Percentiles rank a stretch among this genome's conserved stretches.
Conservation (phyloP, 1,140 invertebrate genomes). For the Meloidogyne floridensis region DNA sequence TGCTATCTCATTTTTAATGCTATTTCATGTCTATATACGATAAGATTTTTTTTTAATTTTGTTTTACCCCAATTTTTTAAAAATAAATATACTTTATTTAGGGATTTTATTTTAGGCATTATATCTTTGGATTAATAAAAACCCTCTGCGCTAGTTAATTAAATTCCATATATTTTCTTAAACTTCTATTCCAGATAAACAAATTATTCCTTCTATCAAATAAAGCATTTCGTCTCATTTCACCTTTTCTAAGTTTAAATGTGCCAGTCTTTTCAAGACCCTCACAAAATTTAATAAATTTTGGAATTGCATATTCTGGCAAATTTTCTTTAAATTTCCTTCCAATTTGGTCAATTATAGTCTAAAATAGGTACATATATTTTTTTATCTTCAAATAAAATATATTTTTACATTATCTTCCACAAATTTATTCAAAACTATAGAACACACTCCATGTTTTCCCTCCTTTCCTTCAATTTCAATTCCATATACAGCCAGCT, state of each 20-base stretch:
- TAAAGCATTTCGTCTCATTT: constrained; percentile 45
- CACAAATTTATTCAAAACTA: constrained; percentile 66
- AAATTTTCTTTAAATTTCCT: constrained; percentile 30
- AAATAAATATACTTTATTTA: no score
- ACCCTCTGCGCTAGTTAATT: background rate
- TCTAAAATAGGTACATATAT: constrained; percentile 14
- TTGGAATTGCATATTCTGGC: constrained; percentile 42
- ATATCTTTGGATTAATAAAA: no score
- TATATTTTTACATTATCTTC: constrained; percentile 44
- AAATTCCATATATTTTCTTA: constrained; percentile 31
- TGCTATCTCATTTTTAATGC: no score
- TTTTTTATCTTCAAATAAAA: background rate
- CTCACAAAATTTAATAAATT: constrained; percentile 47
- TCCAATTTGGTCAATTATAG: constrained; percentile 34
- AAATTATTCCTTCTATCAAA: constrained; percentile 29
- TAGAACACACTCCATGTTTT: constrained; percentile 91
- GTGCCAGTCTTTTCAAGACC: constrained; percentile 47
- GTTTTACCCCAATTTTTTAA: no score
- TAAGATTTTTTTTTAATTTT: no score
- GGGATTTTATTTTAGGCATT: no score
- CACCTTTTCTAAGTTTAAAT: constrained; percentile 49
- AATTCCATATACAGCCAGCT: constrained; percentile 91
- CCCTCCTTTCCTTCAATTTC: constrained; percentile 79
- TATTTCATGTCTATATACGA: no score
- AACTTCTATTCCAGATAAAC: constrained; percentile 41